A percentile compares a stretch with the other conserved stretches of the same genome.
These are phyloP conservation scores for Gallinago jamesoni DNA, from an alignment of 2,113 vertebrate genomes.

Conservation along the genomic window DNA sequence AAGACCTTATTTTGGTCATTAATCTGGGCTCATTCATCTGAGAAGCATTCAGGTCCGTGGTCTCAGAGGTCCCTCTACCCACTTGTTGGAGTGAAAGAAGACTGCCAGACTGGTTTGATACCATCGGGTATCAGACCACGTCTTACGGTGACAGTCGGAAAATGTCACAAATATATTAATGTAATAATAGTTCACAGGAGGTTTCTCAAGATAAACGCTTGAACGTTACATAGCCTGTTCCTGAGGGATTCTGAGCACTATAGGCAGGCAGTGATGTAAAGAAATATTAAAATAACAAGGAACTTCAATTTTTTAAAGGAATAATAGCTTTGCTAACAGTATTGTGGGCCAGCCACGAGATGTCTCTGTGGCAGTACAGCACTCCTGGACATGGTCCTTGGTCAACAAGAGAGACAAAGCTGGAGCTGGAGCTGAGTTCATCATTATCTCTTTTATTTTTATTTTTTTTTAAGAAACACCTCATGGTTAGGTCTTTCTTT, in stretches of 20 bases:
- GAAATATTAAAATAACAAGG: background rate
- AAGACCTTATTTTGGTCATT: background rate
- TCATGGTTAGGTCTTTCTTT: background rate
- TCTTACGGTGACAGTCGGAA: background rate
- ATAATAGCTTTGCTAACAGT: background rate
- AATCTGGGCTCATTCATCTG: background rate
- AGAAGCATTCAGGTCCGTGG: background rate
- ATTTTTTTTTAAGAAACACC: background rate
- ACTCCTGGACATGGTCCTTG: background rate
- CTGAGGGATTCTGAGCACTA: background rate
- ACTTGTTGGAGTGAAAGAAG: background rate
- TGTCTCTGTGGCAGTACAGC: background rate
- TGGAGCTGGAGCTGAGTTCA: background rate
- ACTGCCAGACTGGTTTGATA: background rate
- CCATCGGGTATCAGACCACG: background rate
- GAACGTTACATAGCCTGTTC: rapidly evolving
- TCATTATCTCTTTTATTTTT: background rate
- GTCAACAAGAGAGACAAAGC: background rate
- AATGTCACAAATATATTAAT: background rate
- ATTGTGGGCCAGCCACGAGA: background rate
- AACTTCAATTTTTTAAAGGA: background rate
- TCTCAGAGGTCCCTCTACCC: background rate
- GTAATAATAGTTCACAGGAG: background rate
- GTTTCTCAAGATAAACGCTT: background rate
- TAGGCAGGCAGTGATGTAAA: background rate